A percentile compares a stretch with the other conserved stretches of the same genome.
phyloP scores from a whole-genome alignment of 2,797 vertebrate genomes.

The Sebastes glaucus region DNA sequence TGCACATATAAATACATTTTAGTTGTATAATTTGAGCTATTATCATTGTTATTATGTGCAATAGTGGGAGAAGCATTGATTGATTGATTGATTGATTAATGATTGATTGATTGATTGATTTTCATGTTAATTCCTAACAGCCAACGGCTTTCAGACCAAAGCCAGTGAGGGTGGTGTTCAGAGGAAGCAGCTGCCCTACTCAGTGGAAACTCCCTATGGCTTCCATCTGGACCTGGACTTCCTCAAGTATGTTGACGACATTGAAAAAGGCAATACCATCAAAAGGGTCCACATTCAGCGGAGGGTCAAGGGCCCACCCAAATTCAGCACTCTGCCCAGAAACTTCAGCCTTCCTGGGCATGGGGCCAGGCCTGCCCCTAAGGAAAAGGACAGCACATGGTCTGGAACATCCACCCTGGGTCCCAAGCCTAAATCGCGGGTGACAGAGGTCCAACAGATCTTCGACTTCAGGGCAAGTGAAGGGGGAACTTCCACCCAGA shows the following conservation, averaged over 20 bases:
- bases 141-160: slow-evolving; percentile 84
- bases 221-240: slow-evolving; percentile 98
- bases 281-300: slow-evolving; percentile 94
- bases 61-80: not conserved
- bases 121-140: slow-evolving; percentile 73
- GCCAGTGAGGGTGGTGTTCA: slow-evolving; percentile 82
- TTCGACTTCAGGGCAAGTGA: slow-evolving; percentile 74
- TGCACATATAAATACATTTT: slow-evolving; percentile 2
- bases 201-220: slow-evolving; percentile 97
- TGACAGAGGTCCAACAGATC: slow-evolving; percentile 85
- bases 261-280: slow-evolving; percentile 98
- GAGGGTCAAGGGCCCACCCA: slow-evolving; percentile 90
- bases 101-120: slow-evolving; percentile 26
- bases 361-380: slow-evolving; percentile 76
- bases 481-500: slow-evolving; percentile 53
- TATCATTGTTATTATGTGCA: slow-evolving; percentile 1
- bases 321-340: slow-evolving; percentile 95
- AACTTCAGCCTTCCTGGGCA: slow-evolving; percentile 96
- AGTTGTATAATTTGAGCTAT: not conserved
- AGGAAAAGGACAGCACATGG: slow-evolving; percentile 86
- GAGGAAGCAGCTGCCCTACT: slow-evolving; percentile 92
- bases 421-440: slow-evolving; percentile 85
- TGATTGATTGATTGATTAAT: not conserved
- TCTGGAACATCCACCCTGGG: slow-evolving; percentile 83
- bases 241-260: slow-evolving; percentile 98